Conservation (phyloP, 2,888 invertebrate species). For the Cecidostiba fungosa region DNA sequence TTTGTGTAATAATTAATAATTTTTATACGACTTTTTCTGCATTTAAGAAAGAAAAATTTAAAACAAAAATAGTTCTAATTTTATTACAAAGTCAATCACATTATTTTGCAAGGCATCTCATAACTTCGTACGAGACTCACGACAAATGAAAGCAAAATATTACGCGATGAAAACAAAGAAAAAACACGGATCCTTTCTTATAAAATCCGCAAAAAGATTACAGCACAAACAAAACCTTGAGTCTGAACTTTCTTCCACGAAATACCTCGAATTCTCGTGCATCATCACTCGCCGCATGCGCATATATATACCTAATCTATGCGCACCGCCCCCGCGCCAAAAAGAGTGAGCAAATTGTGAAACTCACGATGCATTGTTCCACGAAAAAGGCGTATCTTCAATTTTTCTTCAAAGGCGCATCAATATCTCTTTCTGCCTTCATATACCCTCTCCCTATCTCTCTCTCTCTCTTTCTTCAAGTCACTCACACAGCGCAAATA, state of each 20-base stretch:
- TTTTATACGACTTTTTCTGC: too few relatives aligned
- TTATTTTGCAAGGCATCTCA: too few relatives aligned
- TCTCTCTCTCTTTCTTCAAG: background rate
- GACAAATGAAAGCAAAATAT: too few relatives aligned
- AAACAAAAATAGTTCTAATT: too few relatives aligned
- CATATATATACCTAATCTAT: background rate
- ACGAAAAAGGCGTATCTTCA: constrained; percentile 1
- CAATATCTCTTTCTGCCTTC: background rate
- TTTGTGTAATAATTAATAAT: background rate
- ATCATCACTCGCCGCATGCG: background rate
- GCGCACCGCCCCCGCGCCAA: background rate
- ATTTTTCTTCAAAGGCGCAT: constrained; percentile 7
- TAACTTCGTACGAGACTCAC: too few relatives aligned
- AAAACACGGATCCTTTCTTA: too few relatives aligned
- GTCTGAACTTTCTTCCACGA: background rate
- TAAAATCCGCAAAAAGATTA: too few relatives aligned
- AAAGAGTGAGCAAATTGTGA: background rate
- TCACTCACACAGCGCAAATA: background rate
- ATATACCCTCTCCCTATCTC: background rate
- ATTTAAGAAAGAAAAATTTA: too few relatives aligned
- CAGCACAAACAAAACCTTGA: background rate
- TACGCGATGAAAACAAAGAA: too few relatives aligned
- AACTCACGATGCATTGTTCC: background rate
- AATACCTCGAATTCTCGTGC: background rate
- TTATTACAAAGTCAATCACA: too few relatives aligned